Evolutionary conservation across 1,140 invertebrate species (phyloP).

Genomic region (Hycleus cichorii): DNA sequence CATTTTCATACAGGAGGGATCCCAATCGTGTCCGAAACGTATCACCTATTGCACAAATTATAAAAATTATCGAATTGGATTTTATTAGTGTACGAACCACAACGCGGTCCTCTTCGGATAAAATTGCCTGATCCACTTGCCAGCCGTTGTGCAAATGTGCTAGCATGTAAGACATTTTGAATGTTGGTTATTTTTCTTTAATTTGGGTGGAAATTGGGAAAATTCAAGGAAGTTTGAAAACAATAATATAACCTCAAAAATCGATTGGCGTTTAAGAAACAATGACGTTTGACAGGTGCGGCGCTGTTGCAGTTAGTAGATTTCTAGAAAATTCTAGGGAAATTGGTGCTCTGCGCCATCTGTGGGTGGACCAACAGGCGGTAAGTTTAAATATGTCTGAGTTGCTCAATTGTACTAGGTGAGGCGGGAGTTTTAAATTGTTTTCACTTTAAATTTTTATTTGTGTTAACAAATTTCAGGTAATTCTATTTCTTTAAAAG

Average conservation of each 20-base stretch:
- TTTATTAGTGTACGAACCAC: slow-evolving; percentile 55
- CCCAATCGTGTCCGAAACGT: slow-evolving; percentile 98
- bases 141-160: slow-evolving; percentile 98
- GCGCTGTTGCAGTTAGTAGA: too few species aligned
- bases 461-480: too few species aligned
- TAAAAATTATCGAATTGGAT: slow-evolving; percentile 2
- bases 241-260: not conserved
- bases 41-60: slow-evolving; percentile 61
- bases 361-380: too few species aligned
- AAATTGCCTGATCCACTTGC: slow-evolving; percentile 98
- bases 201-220: not conserved
- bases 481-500: too few species aligned
- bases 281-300: too few species aligned
- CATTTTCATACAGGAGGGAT: slow-evolving; percentile 99
- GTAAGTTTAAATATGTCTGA: too few species aligned
- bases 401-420: too few species aligned
- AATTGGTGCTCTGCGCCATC: too few species aligned
- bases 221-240: not conserved
- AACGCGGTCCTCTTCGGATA: slow-evolving; percentile 96
- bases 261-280: too few species aligned
- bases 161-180: slow-evolving; percentile 96
- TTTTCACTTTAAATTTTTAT: too few species aligned
- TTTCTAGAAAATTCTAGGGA: too few species aligned
- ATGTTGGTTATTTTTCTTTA: not conserved
- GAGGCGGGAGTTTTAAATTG: too few species aligned